phyloP scores from a whole-genome alignment of 2,113 vertebrate genomes.

The Corythornis vintsioides region DNA sequence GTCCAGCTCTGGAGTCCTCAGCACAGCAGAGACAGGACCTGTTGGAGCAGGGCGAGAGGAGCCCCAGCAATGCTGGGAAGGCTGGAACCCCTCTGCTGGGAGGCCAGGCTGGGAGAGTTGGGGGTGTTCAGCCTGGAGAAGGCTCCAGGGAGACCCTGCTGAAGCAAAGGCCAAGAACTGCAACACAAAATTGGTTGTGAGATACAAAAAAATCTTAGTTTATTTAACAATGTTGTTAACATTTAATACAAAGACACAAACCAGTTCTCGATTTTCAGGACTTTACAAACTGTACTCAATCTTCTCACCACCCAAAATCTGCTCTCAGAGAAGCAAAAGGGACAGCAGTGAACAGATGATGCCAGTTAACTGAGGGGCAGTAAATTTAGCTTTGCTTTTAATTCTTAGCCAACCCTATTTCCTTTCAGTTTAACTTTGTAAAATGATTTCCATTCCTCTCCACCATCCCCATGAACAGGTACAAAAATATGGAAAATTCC shows the following conservation, averaged over 20 bases:
- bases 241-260: constrained; percentile 72
- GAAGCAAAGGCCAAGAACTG: constrained; percentile 36
- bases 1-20: too few species aligned
- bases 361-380: background rate
- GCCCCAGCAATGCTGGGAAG: too few species aligned
- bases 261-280: constrained; percentile 11
- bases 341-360: background rate
- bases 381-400: background rate
- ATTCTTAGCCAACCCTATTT: background rate
- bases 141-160: background rate
- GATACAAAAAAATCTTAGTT: constrained; percentile 80
- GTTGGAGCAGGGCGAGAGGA: too few species aligned
- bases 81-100: too few species aligned
- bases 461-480: background rate
- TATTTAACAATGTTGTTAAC: constrained; percentile 74
- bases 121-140: background rate
- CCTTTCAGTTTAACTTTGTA: background rate
- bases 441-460: background rate
- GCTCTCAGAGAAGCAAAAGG: constrained; percentile 5
- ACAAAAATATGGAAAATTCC: constrained; percentile 45
- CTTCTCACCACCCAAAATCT: constrained; percentile 34
- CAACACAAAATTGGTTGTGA: constrained; percentile 13
- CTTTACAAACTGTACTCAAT: background rate
- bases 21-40: too few species aligned
- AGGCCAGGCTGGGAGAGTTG: background rate